Evolutionary conservation across 2,888 invertebrate species (phyloP), one percentile per base, ranked within the genome.

Genomic region (Rugalucina vietnamica): DNA sequence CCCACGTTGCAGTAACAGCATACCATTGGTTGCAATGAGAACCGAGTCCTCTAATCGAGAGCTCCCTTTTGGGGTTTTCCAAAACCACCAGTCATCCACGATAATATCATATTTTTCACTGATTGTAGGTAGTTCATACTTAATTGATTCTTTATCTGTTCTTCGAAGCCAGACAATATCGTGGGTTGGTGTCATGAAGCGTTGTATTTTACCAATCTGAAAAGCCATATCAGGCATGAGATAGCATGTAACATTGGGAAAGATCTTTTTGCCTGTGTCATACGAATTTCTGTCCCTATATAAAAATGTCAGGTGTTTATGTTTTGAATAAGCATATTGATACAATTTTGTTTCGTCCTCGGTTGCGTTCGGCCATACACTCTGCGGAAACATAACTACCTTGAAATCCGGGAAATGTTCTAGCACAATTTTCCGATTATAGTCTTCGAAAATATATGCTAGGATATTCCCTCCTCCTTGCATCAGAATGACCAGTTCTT

Each of bases 381-480:
- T 81, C 71, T 87, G 86, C 12, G 89, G 86, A 43, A 89, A 87
- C 3, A 89, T 14, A 27, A 87, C 49, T 0, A 80, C 69, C 10
- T 82, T 34, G 70, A 79, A 81, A 1, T 78, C 75, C 18, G n/a
- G 60, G 54, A 54, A 75, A 34, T 1, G 32, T 34, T 75, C 50
- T 5, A 75, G 24, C 8, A 75, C 75, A 1, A 65, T 60, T 24
- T 21, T 34, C 14, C 83, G 60, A 3, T 39, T 27, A 0, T 36
- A 27, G n/a, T 86, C 81, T 0, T 43, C 34, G 0, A 3, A 1
- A 24, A 27, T n/a, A 69, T 84, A 86, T 0, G 78, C 76, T 21
- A 81, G 50, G 10, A 90, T 32, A 65, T 90, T 90, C 0, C 90
- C 90, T 0, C 90, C 90, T 0, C 90, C 90, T 32, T 89, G 87